phyloP scores from a whole-genome alignment of 1,140 invertebrate species.

The Reticulitermes speratus region DNA sequence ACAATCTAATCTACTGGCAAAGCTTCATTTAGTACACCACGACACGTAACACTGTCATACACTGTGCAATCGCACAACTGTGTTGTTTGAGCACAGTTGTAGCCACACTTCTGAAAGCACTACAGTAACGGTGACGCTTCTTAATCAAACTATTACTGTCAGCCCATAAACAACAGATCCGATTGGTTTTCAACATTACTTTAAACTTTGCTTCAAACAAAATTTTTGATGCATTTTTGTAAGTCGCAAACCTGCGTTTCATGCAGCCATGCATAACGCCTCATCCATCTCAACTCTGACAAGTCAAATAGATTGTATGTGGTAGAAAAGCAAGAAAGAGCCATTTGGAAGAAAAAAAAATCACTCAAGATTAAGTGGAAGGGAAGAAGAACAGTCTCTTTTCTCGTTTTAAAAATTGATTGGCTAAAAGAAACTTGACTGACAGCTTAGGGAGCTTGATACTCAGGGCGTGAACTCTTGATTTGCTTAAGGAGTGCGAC shows the following conservation, averaged over 20 bases:
- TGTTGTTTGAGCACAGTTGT: too few relatives aligned
- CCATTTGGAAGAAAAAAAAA: background rate
- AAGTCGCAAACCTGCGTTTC: background rate
- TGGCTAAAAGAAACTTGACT: background rate
- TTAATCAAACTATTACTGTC: background rate
- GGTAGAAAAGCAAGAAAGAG: conserved; percentile 11
- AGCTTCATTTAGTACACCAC: too few relatives aligned
- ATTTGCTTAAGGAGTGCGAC: too few relatives aligned
- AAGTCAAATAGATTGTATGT: conserved; percentile 4
- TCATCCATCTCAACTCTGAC: conserved; percentile 10
- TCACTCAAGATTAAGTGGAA: conserved; percentile 16
- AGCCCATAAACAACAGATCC: background rate
- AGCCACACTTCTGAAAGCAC: too few relatives aligned
- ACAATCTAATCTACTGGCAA: too few relatives aligned
- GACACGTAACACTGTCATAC: too few relatives aligned
- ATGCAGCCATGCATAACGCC: background rate
- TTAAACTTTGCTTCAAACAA: background rate
- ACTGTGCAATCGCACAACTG: too few relatives aligned
- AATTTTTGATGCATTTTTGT: background rate
- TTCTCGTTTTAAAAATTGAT: conserved; percentile 14
- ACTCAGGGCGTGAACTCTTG: background rate
- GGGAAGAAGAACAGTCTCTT: background rate
- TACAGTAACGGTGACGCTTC: too few relatives aligned
- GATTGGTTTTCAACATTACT: background rate
- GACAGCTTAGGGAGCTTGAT: background rate